Conservation (phyloP, 2,888 invertebrate genomes). For the Cristatella mucedo region DNA sequence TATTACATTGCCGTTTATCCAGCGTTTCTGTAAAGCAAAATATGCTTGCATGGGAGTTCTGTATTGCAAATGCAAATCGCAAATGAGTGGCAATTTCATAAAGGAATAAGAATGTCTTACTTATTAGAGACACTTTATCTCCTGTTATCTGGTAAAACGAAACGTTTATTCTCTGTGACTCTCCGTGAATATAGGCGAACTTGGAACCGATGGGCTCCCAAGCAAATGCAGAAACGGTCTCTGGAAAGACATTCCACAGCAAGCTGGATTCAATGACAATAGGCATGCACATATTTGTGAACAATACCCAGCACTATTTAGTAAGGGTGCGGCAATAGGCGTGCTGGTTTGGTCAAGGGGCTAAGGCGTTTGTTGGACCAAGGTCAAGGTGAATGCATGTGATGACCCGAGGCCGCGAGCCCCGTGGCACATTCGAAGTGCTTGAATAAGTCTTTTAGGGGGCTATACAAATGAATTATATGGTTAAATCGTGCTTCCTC, state of each 20-base stretch:
- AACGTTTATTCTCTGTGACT: constrained; percentile 57
- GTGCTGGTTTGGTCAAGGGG: too few relatives aligned
- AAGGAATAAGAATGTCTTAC: constrained; percentile 45
- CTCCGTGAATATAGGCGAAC: constrained; percentile 91
- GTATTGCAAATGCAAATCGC: background rate
- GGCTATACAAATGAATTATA: too few relatives aligned
- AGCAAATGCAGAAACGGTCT: constrained; percentile 59
- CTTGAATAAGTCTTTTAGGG: too few relatives aligned
- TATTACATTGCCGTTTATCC: constrained; percentile 53
- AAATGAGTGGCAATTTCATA: background rate
- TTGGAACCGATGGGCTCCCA: constrained; percentile 96
- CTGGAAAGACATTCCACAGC: constrained; percentile 30
- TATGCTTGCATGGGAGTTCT: background rate
- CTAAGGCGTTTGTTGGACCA: too few relatives aligned
- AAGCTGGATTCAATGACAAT: too few relatives aligned
- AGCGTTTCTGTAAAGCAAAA: constrained; percentile 47
- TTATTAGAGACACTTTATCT: constrained; percentile 68
- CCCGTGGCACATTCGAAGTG: too few relatives aligned
- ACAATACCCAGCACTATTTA: too few relatives aligned
- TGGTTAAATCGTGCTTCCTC: too few relatives aligned
- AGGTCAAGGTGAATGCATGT: too few relatives aligned
- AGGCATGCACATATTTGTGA: too few relatives aligned
- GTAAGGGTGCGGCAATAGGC: too few relatives aligned
- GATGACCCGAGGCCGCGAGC: too few relatives aligned
- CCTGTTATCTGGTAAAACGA: constrained; percentile 83